phyloP scores from a whole-genome alignment of 2,113 vertebrate genomes.

The Aptenodytes forsteri region DNA sequence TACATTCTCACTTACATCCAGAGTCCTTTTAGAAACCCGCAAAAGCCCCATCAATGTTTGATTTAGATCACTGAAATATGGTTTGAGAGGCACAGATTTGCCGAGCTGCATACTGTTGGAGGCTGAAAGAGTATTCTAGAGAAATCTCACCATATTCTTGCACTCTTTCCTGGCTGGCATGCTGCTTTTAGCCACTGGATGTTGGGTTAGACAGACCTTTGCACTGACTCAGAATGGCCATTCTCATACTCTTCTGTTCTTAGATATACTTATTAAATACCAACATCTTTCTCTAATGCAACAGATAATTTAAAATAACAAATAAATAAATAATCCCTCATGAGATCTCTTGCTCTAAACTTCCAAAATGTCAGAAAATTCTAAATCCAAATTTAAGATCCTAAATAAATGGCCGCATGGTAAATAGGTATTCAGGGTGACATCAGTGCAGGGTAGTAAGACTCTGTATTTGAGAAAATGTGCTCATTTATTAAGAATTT shows the following conservation, averaged over 20 bases:
- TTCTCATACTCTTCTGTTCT: not conserved
- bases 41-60: not conserved
- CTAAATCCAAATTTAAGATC: not conserved
- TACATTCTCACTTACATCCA: not conserved
- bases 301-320: not conserved
- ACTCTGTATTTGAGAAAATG: not conserved
- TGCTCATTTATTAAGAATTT: not conserved
- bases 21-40: not conserved
- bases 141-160: not conserved
- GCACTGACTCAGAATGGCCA: not conserved
- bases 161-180: not conserved
- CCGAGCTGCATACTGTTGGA: not conserved
- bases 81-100: not conserved
- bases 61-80: not conserved
- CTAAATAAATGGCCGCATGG: not conserved
- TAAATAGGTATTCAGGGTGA: not conserved
- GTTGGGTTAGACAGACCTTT: not conserved
- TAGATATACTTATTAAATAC: not conserved
- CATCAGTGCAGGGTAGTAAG: not conserved
- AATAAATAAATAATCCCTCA: not conserved
- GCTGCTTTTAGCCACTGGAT: not conserved
- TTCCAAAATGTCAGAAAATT: not conserved
- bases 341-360: not conserved
- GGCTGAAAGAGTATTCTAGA: not conserved
- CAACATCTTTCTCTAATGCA: not conserved